These are phyloP conservation scores for Kuschelorhynchus macadamiae DNA, from an alignment of 2,888 invertebrate genomes.

Conservation along the genomic window DNA sequence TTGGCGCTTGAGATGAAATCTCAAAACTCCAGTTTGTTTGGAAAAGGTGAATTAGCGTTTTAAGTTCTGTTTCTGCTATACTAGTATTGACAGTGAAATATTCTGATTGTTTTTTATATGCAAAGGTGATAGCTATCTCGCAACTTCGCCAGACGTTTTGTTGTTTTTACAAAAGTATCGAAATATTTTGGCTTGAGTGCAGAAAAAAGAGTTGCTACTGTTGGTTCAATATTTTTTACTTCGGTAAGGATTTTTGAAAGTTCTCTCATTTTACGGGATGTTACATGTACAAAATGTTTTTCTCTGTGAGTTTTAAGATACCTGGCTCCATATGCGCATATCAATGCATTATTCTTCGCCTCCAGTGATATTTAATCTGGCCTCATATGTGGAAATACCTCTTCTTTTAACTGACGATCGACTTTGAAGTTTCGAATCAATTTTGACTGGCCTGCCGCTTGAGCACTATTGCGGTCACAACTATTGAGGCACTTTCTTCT, in stretches of 20 bases:
- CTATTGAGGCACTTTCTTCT: background rate
- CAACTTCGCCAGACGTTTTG: constrained; percentile 36
- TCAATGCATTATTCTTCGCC: constrained; percentile 43
- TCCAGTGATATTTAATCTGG: constrained; percentile 31
- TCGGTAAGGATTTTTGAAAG: constrained; percentile 25
- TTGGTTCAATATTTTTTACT: constrained; percentile 25
- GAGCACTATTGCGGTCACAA: no score
- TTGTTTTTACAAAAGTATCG: constrained; percentile 28
- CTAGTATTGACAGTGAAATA: no score
- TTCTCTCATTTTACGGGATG: constrained; percentile 48
- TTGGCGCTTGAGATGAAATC: no score
- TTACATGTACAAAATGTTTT: constrained; percentile 42
- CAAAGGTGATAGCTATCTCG: constrained; percentile 35
- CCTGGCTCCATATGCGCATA: constrained; percentile 44
- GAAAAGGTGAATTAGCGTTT: constrained; percentile 51
- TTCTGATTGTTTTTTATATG: no score
- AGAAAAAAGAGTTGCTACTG: constrained; percentile 21
- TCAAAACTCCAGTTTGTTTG: constrained; percentile 49
- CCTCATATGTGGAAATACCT: constrained; percentile 14
- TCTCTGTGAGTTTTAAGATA: constrained; percentile 46
- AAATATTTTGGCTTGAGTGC: constrained; percentile 38
- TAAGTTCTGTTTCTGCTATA: constrained; percentile 51
- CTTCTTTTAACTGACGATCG: constrained; percentile 11
- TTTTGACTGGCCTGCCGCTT: no score
- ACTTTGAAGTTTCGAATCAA: constrained; percentile 8